These are phyloP conservation scores for Drosophila suzukii DNA, from an alignment of 1,140 invertebrate species.

Conservation along the genomic window DNA sequence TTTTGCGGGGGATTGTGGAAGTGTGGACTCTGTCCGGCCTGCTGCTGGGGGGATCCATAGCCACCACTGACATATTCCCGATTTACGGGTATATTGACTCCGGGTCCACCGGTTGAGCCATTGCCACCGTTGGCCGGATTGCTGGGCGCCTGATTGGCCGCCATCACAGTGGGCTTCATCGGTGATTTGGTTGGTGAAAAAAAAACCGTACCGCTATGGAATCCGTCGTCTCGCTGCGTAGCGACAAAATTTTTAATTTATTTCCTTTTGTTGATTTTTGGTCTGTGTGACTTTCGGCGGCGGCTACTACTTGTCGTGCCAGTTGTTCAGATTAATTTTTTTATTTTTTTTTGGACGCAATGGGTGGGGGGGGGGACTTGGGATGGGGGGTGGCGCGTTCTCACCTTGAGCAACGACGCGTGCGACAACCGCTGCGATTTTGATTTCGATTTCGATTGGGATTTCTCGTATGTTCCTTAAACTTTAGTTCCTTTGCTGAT, in stretches of 20 bases:
- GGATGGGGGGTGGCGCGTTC: conserved; percentile 26
- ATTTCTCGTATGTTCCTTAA: conserved; percentile 53
- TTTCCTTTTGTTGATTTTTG: conserved; percentile 42
- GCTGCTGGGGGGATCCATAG: conserved; percentile 44
- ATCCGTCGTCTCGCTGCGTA: conserved; percentile 43
- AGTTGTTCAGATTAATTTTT: conserved; percentile 42
- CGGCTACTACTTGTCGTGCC: conserved; percentile 34
- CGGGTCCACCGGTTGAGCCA: conserved; percentile 25
- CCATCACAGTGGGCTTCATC: conserved; percentile 82
- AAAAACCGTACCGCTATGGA: conserved; percentile 20
- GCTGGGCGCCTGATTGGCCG: conserved; percentile 55
- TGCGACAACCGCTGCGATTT: conserved; percentile 37
- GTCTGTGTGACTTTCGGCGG: conserved; percentile 30
- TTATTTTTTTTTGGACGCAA: conserved; percentile 10
- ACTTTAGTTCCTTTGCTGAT: conserved; percentile 3
- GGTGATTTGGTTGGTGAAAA: background rate
- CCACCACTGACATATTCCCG: conserved; percentile 60
- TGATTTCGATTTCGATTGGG: background rate
- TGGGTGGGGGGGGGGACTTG: background rate
- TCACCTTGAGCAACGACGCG: conserved; percentile 67
- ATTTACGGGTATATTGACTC: conserved; percentile 75
- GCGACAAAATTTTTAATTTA: conserved; percentile 60
- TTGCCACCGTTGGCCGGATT: conserved; percentile 29
- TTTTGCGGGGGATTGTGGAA: conserved; percentile 46
- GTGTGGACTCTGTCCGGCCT: conserved; percentile 45